Evolutionary conservation across 2,797 vertebrate genomes (phyloP), one percentile per base, ranked within the genome.

Genomic region (Chelidonichthys spinosus): DNA sequence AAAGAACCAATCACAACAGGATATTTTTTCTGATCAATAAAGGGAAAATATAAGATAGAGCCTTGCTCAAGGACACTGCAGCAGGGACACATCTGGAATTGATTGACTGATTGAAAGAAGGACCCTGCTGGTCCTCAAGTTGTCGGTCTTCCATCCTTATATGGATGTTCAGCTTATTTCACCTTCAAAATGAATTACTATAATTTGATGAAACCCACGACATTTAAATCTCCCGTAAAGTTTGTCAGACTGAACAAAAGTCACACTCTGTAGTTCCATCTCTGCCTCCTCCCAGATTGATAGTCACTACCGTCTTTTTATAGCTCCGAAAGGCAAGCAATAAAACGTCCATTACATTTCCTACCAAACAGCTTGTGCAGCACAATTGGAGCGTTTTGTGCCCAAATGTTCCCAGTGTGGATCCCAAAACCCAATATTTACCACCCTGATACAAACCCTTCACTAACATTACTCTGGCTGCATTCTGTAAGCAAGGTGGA

Each of bases 281-380:
- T 77, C 47, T 49, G 53, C 43, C 49, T 68, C 35, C 40, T 47
- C 15, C 18, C 8, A 33, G 1, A 55, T 52, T 58, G 36, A 63
- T 3, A 14, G 18, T 7, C 2, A 8, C 10, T 13, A 10, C 6
- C 13, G 25, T 59, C 39, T 42, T 15, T 40, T 44, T 67, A 33
- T n/a, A n/a, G 36, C 63, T 56, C 17, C 15, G 50, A 37, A 69
- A 33, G 18, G 2, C 15, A 32, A 44, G 44, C 14, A 65, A 43
- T 52, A 49, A 66, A 72, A 66, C 5, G 5, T 15, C 32, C 17
- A n/a, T 46, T 74, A 15, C 32, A 63, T 32, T 62, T n/a, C 15
- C 7, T n/a, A 25, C 17, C 32, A 37, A 70, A 63, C 62, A 78
- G 62, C 56, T 66, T 50, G 33, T 46, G 66, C 17, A 37, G 43